phyloP scores from a whole-genome alignment of 37 sponge, comb jelly and placozoan species.

The Sycon ciliatum region DNA sequence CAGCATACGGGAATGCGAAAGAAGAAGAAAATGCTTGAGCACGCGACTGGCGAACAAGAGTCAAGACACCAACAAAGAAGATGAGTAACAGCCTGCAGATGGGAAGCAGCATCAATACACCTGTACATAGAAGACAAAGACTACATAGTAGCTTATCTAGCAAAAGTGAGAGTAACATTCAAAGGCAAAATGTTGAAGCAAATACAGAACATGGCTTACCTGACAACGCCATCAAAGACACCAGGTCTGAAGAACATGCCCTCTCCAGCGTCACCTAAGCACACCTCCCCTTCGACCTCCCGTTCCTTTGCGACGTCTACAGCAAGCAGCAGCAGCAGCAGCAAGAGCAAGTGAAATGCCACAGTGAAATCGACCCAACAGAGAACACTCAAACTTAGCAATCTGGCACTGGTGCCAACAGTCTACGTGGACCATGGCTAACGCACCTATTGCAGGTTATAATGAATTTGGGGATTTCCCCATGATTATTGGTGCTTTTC shows the following conservation, averaged over 20 bases:
- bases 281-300: conserved; percentile 90
- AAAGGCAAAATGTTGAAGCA: too few species aligned
- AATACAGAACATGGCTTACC: too few species aligned
- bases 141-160: too few species aligned
- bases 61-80: background rate
- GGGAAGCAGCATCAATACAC: background rate
- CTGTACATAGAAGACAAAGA: too few species aligned
- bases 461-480: too few species aligned
- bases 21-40: background rate
- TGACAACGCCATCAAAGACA: conserved; percentile 92
- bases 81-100: background rate
- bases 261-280: conserved; percentile 87
- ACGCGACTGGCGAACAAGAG: background rate
- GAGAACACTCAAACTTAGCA: too few species aligned
- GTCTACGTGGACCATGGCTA: too few species aligned
- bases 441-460: too few species aligned
- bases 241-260: conserved; percentile 90
- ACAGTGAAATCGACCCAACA: too few species aligned
- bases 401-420: too few species aligned
- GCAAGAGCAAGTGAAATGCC: background rate
- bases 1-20: background rate
- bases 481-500: too few species aligned
- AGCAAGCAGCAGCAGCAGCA: background rate
- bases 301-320: conserved; percentile 79
- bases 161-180: too few species aligned